Evolutionary conservation across 2,888 invertebrate species (phyloP), one percentile per base, ranked within the genome.

Genomic region (Macrophya alboannulata): DNA sequence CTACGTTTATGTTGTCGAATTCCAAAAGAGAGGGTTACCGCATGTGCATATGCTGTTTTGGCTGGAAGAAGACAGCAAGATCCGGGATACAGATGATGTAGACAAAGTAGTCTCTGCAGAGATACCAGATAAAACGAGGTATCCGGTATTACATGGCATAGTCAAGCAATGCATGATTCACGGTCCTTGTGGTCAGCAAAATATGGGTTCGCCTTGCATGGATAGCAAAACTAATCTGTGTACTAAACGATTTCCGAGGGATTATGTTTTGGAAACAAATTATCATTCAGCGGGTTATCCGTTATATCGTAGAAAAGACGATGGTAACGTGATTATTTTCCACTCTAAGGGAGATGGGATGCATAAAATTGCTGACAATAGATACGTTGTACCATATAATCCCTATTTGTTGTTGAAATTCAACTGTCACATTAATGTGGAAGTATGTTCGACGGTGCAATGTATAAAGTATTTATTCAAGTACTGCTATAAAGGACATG

Each of bases 41-140:
- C 59, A 21, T 59, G 59, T 59, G 88, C 79, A 79, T 87, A 91
- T 92, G 25, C 91, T 92, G 87, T 92, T 91, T 87, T 90, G 92
- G 86, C 85, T 91, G 84, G 81, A 86, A 62, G 84, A 87, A 82
- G 82, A 90, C 76, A 89, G 90, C 85, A 92, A 92, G 86, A 84
- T 87, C 62, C 86, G 87, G 15, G 86, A 87, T 85, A 43, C 85
- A 25, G 88, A 89, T 72, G 62, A 86, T 3, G 76, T 88, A 31
- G 88, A 90, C 65, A 71, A 81, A 65, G 15, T 86, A 12, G 86
- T 86, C 6, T 84, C 84, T 31, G 86, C 86, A 40, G 74, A 86
- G 77, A 87, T 91, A 55, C 89, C 88, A 21, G 59, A 59, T 59
- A 59, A 59, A 59, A 59, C 5, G 21, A 59, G 21, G 21, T 21